Evolutionary conservation across 2,797 vertebrate species (phyloP).

Genomic region (Myotis pilosus): DNA sequence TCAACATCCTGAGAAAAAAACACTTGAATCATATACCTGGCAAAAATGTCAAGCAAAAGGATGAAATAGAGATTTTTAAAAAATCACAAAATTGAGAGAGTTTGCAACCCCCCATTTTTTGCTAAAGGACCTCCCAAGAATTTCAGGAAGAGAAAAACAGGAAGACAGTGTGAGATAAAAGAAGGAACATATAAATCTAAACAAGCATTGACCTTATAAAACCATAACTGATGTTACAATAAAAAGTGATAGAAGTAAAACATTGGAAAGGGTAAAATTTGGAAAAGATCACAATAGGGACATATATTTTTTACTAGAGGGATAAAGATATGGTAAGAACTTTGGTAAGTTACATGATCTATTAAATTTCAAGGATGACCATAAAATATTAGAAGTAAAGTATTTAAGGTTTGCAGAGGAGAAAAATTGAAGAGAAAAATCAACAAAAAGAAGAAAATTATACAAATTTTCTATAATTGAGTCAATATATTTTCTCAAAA

Average conservation of each 20-base stretch:
- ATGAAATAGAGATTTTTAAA: not conserved
- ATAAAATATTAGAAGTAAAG: not conserved
- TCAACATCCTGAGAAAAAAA: not conserved
- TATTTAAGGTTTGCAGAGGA: not conserved
- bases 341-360: not conserved
- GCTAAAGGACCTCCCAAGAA: not conserved
- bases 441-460: not conserved
- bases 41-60: not conserved
- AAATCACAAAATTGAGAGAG: not conserved
- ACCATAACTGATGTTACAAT: not conserved
- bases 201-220: not conserved
- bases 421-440: not conserved
- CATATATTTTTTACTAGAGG: not conserved
- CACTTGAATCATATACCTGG: not conserved
- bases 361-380: not conserved
- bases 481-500: not conserved
- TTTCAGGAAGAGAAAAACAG: not conserved
- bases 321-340: not conserved
- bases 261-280: not conserved
- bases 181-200: not conserved
- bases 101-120: not conserved
- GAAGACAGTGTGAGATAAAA: not conserved
- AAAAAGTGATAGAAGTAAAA: not conserved
- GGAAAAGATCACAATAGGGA: not conserved
- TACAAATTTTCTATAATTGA: not conserved